These are phyloP conservation scores for Peromyscus californicus DNA, from an alignment of 2,113 vertebrate species.

Conservation along the genomic window DNA sequence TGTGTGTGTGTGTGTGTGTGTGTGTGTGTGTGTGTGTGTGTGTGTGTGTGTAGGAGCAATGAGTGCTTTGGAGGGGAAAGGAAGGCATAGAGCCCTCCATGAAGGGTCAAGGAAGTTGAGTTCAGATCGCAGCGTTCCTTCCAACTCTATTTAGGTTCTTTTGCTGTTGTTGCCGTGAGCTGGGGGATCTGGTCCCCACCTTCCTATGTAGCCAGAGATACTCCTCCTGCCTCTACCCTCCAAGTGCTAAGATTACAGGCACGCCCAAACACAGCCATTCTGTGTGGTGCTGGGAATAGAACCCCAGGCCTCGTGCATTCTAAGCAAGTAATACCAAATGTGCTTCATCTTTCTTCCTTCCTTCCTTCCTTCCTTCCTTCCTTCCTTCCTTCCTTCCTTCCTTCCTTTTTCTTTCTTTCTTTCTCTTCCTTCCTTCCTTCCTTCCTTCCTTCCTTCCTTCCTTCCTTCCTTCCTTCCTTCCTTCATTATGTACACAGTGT, in stretches of 20 bases:
- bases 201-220: not conserved
- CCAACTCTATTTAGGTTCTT: not conserved
- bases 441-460: no score
- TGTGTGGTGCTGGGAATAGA: not conserved
- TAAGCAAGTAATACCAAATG: not conserved
- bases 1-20: not conserved
- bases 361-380: no score
- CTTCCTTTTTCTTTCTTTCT: no score
- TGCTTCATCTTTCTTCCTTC: no score
- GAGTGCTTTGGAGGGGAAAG: constrained; percentile 16
- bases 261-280: not conserved
- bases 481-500: no score
- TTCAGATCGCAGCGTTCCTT: constrained; percentile 27
- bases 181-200: not conserved
- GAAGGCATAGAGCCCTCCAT: not conserved
- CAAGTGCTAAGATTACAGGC: not conserved
- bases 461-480: no score
- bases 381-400: no score
- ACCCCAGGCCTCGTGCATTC: not conserved
- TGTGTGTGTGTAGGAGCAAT: not conserved
- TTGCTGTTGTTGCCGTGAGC: no score
- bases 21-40: not conserved
- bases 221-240: not conserved
- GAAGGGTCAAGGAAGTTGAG: constrained; percentile 8
- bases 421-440: no score